These are phyloP conservation scores for Aradophagus sp. DNA, from an alignment of 1,140 invertebrate genomes.

Conservation along the genomic window DNA sequence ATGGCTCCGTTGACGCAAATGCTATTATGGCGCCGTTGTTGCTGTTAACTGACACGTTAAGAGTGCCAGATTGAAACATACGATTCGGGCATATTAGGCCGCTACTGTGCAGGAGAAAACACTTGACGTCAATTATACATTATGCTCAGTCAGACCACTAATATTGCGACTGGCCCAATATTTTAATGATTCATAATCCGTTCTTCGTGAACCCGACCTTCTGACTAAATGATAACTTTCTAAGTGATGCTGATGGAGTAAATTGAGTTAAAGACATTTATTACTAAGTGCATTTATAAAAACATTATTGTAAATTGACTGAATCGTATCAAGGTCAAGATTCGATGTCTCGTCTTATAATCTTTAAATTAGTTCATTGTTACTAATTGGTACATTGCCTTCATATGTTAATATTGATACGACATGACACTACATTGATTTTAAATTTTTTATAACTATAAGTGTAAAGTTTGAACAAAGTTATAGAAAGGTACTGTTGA, in stretches of 20 bases:
- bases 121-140: conserved; percentile 42
- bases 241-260: conserved; percentile 46
- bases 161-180: conserved; percentile 36
- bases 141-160: conserved; percentile 49
- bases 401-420: too few relatives aligned
- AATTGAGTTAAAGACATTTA: conserved; percentile 43
- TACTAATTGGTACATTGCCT: too few relatives aligned
- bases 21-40: background rate
- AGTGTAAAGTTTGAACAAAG: too few relatives aligned
- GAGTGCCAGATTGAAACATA: conserved; percentile 22
- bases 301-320: too few relatives aligned
- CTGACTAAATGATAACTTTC: conserved; percentile 46
- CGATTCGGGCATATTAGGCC: conserved; percentile 14
- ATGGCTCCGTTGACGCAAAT: background rate
- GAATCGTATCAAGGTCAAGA: too few relatives aligned
- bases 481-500: too few relatives aligned
- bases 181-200: conserved; percentile 47
- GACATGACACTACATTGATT: too few relatives aligned
- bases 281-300: conserved; percentile 12
- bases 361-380: too few relatives aligned
- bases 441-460: too few relatives aligned
- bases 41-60: conserved; percentile 22
- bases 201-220: conserved; percentile 39
- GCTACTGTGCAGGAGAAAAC: conserved; percentile 16
- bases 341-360: too few relatives aligned